Conservation (phyloP, 1,140 invertebrate genomes). For the Drosophila jambulina region DNA sequence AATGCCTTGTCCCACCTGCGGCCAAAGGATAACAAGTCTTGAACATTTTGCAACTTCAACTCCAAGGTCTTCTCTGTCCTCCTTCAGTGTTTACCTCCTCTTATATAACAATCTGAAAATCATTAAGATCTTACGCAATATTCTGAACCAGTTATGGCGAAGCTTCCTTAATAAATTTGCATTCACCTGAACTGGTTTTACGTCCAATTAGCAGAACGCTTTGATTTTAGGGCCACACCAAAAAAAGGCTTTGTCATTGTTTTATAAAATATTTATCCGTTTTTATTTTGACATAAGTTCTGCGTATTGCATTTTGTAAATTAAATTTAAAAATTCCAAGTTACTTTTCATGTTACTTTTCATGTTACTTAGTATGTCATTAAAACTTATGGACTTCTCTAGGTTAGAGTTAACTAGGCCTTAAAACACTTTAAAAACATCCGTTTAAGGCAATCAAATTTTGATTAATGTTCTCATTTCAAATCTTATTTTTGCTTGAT, state of each 20-base stretch:
- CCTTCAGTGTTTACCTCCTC: constrained; percentile 8
- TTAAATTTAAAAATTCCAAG: constrained; percentile 60
- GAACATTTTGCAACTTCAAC: constrained; percentile 55
- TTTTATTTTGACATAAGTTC: constrained; percentile 65
- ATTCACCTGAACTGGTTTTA: constrained; percentile 44
- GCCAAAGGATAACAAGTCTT: constrained; percentile 59
- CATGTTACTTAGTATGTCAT: constrained; percentile 30
- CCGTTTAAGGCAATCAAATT: constrained; percentile 69
- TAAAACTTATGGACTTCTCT: constrained; percentile 62
- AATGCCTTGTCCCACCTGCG: constrained; percentile 46
- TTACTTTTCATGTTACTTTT: constrained; percentile 11
- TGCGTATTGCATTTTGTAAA: constrained; percentile 65
- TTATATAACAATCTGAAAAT: constrained; percentile 53
- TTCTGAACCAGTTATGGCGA: constrained; percentile 53
- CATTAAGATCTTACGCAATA: constrained; percentile 15
- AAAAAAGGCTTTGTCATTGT: background rate
- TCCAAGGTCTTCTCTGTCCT: constrained; percentile 61
- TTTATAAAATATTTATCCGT: constrained; percentile 68
- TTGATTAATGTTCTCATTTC: constrained; percentile 57
- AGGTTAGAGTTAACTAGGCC: constrained; percentile 50
- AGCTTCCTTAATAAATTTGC: constrained; percentile 64
- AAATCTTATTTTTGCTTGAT: constrained; percentile 5
- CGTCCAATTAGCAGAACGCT: constrained; percentile 41
- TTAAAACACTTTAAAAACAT: constrained; percentile 47
- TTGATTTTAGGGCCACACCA: constrained; percentile 15